Conservation (phyloP, 2,797 vertebrate species). For the Yasuhikotakia modesta region DNA sequence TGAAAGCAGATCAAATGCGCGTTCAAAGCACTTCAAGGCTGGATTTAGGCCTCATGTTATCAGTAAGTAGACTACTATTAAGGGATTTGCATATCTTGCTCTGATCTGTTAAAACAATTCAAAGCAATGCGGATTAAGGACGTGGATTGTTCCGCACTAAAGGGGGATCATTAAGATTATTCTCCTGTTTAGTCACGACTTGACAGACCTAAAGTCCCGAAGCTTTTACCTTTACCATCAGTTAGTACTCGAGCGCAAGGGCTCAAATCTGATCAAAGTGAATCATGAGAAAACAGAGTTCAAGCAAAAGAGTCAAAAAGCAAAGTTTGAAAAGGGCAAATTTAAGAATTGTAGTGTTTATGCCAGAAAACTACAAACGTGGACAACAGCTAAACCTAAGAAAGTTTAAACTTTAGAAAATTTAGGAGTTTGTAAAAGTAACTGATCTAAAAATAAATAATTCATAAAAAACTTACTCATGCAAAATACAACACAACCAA, state of each 20-base stretch:
- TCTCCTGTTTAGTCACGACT: slow-evolving; percentile 49
- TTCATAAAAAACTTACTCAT: no score
- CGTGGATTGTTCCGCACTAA: slow-evolving; percentile 59
- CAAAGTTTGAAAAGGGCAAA: no score
- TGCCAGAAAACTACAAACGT: no score
- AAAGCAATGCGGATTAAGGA: slow-evolving; percentile 55
- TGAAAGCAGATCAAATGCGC: slow-evolving; percentile 14
- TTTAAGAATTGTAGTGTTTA: no score
- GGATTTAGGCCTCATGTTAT: slow-evolving; percentile 56
- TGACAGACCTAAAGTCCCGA: slow-evolving; percentile 29
- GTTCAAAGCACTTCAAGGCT: slow-evolving; percentile 29
- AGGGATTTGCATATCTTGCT: no score
- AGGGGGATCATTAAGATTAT: slow-evolving; percentile 62
- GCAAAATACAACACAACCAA: no score
- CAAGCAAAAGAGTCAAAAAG: neutral
- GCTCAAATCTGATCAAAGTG: no score
- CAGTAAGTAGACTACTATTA: slow-evolving; percentile 55
- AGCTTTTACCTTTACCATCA: slow-evolving; percentile 12
- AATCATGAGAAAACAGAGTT: slow-evolving; percentile 5
- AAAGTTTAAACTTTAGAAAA: no score
- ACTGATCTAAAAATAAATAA: neutral
- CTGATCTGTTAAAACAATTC: no score
- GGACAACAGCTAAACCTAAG: neutral
- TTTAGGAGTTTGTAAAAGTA: no score
- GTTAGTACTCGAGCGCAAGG: no score